These are phyloP conservation scores for Daubentonia madagascariensis DNA, from an alignment of 2,113 vertebrate species.

Conservation along the genomic window DNA sequence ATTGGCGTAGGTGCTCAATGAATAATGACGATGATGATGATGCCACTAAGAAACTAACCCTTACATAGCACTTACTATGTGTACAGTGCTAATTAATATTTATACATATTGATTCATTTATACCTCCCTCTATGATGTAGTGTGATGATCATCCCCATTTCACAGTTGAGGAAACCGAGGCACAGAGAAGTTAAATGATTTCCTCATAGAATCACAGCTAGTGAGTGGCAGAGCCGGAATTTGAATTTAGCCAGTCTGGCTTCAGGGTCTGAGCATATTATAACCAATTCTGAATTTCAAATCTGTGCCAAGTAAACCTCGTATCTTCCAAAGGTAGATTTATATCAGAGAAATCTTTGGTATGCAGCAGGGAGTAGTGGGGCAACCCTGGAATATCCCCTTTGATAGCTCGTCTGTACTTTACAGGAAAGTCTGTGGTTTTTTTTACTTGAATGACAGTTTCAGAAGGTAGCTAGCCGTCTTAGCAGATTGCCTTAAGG, in stretches of 20 bases:
- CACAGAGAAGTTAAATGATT: neutral
- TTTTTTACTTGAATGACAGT: neutral
- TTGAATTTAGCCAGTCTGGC: neutral
- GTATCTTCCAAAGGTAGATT: neutral
- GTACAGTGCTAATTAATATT: neutral
- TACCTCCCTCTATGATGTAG: neutral
- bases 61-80: neutral
- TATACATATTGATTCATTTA: neutral
- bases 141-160: neutral
- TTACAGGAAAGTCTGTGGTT: neutral
- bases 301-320: neutral
- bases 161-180: neutral
- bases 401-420: neutral
- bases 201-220: neutral
- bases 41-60: neutral
- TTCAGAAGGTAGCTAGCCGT: neutral
- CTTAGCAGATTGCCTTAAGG: neutral
- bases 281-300: neutral
- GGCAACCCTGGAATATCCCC: neutral
- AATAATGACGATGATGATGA: neutral
- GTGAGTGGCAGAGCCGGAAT: neutral
- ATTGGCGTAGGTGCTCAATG: neutral
- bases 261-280: neutral
- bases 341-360: neutral
- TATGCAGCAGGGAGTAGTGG: fast-evolving